Evolutionary conservation across 2,113 vertebrate species (phyloP), one percentile per base, ranked within the genome.

Genomic region (Leucopternis melanops): DNA sequence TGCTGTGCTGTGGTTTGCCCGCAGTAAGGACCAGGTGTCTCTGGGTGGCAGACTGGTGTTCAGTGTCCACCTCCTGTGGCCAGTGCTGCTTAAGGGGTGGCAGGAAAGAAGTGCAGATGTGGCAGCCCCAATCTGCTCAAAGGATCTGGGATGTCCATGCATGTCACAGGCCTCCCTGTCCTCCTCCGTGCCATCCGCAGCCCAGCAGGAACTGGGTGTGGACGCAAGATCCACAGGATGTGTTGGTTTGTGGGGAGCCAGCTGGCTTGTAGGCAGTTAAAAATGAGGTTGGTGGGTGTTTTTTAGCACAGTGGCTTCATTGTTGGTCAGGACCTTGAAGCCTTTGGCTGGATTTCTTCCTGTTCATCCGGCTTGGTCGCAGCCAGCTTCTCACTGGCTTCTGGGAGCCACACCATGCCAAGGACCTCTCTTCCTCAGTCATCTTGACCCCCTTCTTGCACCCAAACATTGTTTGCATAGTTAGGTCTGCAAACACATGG

Each of bases 211-310:
- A 19, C 80, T 81, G 65, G 80, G 78, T 65, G 62, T 81, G 81
- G 36, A 81, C 2, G 0, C 70, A 83, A 52, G 67, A 58, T 71
- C 77, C 66, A 90, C 85, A 89, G 91, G 77, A 65, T 82, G 29
- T 75, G n/a, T 45, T 94, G 86, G 83, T 91, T 69, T 94, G 69
- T 82, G 81, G 83, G 72, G 73, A 94, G 77, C 62, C 89, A 93
- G 65, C 65, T 93, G 80, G 38, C 86, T 79, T 63, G 18, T 11
- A 78, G 83, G 91, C 80, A 81, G 73, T 87, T 79, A 54, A 52
- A 92, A 87, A 81, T 57, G 6, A 94, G 36, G 8, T 65, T 85
- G 65, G 26, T 19, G n/a, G 13, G 38, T 90, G 29, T 22, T 85
- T 86, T 78, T 87, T 82, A 96, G 78, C 78, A 94, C 78, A 85